phyloP scores from a whole-genome alignment of 2,888 invertebrate species.

The Isoperla grammatica region DNA sequence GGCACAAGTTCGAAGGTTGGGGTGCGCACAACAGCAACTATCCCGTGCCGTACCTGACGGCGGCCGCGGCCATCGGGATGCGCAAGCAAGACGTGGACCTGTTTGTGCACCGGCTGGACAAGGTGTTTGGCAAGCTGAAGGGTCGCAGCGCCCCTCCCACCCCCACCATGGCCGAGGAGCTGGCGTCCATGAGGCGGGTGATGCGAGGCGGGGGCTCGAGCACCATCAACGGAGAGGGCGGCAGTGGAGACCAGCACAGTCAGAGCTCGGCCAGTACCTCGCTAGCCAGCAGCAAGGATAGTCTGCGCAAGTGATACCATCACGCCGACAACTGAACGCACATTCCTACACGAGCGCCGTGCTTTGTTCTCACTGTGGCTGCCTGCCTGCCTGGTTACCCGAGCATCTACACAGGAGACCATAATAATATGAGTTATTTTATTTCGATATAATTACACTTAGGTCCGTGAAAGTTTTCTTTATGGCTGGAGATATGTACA shows the following conservation, averaged over 20 bases:
- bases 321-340: not conserved
- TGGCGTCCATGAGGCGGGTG: conserved; percentile 34
- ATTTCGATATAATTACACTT: too few species aligned
- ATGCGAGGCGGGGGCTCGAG: conserved; percentile 33
- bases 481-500: too few species aligned
- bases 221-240: conserved; percentile 28
- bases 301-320: conserved; percentile 38
- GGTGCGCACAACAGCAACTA: conserved; percentile 60
- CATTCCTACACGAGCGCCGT: too few species aligned
- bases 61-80: conserved; percentile 66
- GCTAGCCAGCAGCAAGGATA: conserved; percentile 41
- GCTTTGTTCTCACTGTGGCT: too few species aligned
- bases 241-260: conserved; percentile 31
- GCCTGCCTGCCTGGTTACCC: too few species aligned
- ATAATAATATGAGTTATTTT: too few species aligned
- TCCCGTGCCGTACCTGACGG: conserved; percentile 62
- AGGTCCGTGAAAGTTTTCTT: too few species aligned
- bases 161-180: conserved; percentile 40
- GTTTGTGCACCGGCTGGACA: conserved; percentile 59
- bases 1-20: conserved; percentile 61
- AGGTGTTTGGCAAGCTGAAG: conserved; percentile 47
- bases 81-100: conserved; percentile 59
- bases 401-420: too few species aligned
- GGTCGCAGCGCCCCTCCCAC: conserved; percentile 39
- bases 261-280: conserved; percentile 39